Percentiles rank a stretch among this genome's conserved stretches.
Conservation (phyloP, 2,113 vertebrate genomes). For the Pan paniscus region DNA sequence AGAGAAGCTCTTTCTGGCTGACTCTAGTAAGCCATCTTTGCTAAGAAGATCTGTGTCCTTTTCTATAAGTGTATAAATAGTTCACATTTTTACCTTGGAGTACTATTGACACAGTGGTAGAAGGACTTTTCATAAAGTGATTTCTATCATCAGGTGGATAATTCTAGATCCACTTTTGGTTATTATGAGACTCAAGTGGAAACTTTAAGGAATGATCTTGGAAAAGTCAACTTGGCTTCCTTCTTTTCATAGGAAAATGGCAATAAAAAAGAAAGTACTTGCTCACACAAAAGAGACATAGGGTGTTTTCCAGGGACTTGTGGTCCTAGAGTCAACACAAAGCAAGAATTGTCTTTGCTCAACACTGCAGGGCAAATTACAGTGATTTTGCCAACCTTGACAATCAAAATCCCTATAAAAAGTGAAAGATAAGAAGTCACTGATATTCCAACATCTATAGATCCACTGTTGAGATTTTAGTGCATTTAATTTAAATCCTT, state of each 20-base stretch:
- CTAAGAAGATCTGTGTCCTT: neutral
- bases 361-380: neutral
- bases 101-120: neutral
- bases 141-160: neutral
- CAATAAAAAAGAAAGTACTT: neutral
- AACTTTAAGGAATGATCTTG: neutral
- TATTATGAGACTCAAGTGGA: neutral
- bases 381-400: neutral
- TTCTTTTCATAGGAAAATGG: neutral
- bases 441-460: neutral
- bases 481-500: neutral
- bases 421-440: neutral
- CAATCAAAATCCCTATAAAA: neutral
- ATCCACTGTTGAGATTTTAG: neutral
- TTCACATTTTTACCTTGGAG: neutral
- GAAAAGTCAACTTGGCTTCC: neutral
- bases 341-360: neutral
- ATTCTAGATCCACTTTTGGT: neutral
- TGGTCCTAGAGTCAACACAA: neutral
- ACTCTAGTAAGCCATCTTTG: no score
- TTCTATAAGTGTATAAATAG: neutral
- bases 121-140: neutral
- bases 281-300: neutral
- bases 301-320: neutral
- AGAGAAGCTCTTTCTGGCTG: no score